Conservation (phyloP, 2,113 vertebrate species). For the Smithornis capensis region DNA sequence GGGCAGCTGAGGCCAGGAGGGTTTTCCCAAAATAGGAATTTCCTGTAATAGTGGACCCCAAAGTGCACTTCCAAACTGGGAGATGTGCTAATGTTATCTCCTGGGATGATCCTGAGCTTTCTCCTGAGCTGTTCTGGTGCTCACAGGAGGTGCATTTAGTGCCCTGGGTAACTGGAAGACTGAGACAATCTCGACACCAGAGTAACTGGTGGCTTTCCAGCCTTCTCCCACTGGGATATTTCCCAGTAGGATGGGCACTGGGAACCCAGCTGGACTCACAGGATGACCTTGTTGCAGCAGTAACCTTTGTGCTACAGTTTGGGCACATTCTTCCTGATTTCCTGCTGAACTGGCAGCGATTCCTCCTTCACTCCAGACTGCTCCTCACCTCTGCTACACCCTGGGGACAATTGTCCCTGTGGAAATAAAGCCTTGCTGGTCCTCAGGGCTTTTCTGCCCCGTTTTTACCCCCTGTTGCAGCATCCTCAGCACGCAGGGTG, state of each 20-base stretch:
- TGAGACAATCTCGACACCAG: background rate
- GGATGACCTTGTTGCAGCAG: background rate
- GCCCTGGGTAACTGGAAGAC: background rate
- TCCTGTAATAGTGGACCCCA: no score
- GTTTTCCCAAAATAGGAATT: constrained; percentile 15
- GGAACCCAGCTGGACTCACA: background rate
- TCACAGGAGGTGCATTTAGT: background rate
- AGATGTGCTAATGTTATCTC: background rate
- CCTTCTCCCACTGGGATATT: accelerated
- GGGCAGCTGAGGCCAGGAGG: background rate
- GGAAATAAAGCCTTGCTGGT: background rate
- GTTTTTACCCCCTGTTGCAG: background rate
- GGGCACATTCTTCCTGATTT: background rate
- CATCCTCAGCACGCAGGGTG: background rate
- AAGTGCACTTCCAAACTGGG: background rate
- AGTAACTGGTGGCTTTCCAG: background rate
- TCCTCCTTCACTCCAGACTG: background rate
- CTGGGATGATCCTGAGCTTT: background rate
- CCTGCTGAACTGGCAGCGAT: background rate
- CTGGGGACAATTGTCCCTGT: background rate
- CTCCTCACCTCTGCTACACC: background rate
- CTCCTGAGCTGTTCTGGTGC: background rate
- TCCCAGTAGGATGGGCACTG: background rate
- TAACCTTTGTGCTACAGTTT: background rate
- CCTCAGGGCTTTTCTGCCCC: background rate